A percentile compares a stretch with the other conserved stretches of the same genome.
phyloP scores from a whole-genome alignment of 2,888 invertebrate genomes.

The Thysanoteuthis rhombus region DNA sequence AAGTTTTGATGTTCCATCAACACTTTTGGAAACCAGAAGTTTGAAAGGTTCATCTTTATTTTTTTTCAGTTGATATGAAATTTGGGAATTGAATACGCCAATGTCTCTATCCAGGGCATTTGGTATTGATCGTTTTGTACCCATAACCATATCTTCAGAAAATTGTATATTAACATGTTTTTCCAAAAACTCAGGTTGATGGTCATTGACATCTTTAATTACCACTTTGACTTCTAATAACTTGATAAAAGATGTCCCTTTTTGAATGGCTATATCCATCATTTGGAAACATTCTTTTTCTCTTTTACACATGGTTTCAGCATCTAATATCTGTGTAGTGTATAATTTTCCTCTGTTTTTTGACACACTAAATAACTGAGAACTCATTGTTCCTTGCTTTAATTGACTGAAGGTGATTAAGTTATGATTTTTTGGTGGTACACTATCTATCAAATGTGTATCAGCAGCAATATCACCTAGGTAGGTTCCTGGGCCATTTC shows the following conservation, averaged over 20 bases:
- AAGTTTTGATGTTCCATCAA: not conserved
- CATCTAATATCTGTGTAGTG: not conserved
- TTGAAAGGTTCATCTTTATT: not conserved
- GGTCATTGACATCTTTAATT: not conserved
- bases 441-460: not conserved
- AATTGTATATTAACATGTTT: not conserved
- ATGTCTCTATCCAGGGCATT: not conserved
- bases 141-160: not conserved
- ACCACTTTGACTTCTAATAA: not conserved
- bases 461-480: conserved; percentile 12
- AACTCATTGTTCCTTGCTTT: conserved; percentile 12
- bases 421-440: not conserved
- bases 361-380: not conserved
- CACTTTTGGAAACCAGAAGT: not conserved
- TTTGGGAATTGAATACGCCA: not conserved
- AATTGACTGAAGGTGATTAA: not conserved
- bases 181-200: not conserved
- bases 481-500: not conserved
- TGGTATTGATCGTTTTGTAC: not conserved
- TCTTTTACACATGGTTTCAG: not conserved
- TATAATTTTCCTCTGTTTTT: conserved; percentile 12
- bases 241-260: not conserved
- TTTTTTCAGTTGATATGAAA: not conserved
- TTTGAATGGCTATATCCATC: not conserved
- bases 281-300: not conserved